Conservation (phyloP, 2,113 vertebrate genomes). For the Gobio gobio region DNA sequence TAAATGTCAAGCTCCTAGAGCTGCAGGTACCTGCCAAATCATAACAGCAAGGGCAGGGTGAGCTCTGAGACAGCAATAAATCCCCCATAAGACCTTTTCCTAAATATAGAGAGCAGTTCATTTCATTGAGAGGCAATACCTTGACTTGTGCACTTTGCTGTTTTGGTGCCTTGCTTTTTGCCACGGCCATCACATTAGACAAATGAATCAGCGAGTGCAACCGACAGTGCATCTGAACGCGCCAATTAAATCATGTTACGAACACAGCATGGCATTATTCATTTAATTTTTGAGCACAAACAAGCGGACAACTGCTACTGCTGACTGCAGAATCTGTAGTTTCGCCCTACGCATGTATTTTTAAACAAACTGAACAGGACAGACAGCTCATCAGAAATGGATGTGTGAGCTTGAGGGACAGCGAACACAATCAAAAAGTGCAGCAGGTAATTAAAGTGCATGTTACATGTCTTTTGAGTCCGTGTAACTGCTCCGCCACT, state of each 20-base stretch:
- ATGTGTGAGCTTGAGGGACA: conserved; percentile 66
- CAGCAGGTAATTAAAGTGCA: conserved; percentile 57
- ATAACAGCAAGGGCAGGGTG: conserved; percentile 58
- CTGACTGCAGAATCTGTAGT: conserved; percentile 20
- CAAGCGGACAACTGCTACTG: background rate
- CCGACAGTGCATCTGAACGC: background rate
- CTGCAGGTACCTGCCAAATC: conserved; percentile 56
- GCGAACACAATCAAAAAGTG: conserved; percentile 53
- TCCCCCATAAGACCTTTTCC: conserved; percentile 39
- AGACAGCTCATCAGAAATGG: conserved; percentile 60
- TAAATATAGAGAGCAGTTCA: conserved; percentile 32
- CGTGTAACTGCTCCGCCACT: conserved; percentile 24
- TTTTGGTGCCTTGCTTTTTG: background rate
- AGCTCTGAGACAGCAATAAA: conserved; percentile 65
- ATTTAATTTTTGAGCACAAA: conserved; percentile 17
- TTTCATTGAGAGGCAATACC: background rate
- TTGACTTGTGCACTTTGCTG: conserved; percentile 14
- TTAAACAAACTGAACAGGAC: conserved; percentile 49
- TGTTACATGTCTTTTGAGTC: conserved; percentile 41
- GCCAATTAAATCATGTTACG: conserved; percentile 12
- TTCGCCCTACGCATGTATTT: conserved; percentile 25
- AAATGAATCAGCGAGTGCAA: conserved; percentile 20
- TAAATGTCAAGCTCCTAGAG: conserved; percentile 67
- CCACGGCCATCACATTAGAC: background rate
- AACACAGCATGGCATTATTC: conserved; percentile 22